Conservation (phyloP, 1,140 invertebrate species). For the Scaptodrosophila lebanonensis region DNA sequence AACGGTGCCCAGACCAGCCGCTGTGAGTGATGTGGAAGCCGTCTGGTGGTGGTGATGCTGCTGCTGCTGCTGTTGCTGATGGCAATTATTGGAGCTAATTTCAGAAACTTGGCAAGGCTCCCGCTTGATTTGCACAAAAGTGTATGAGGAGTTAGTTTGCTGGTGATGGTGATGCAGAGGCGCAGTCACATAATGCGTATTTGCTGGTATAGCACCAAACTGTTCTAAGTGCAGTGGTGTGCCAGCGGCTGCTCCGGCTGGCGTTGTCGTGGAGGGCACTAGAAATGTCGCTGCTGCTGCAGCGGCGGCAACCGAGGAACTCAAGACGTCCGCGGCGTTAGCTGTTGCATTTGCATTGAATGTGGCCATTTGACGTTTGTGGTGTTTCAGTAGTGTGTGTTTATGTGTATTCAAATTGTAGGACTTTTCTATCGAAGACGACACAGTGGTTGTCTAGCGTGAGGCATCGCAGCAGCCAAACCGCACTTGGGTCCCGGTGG, state of each 20-base stretch:
- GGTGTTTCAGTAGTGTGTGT: conserved; percentile 7
- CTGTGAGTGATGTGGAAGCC: conserved; percentile 31
- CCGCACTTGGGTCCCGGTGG: background rate
- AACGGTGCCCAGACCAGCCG: conserved; percentile 34
- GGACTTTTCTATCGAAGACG: conserved; percentile 13
- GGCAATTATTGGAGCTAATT: conserved; percentile 80
- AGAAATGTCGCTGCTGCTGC: conserved; percentile 53
- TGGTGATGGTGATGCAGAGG: conserved; percentile 54
- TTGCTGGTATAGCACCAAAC: conserved; percentile 29
- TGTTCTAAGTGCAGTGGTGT: conserved; percentile 33
- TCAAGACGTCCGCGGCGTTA: conserved; percentile 59
- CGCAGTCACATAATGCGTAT: conserved; percentile 43
- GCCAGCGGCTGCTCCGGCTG: conserved; percentile 14
- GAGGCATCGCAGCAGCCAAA: conserved; percentile 26
- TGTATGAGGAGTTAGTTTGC: conserved; percentile 70
- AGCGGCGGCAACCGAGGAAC: conserved; percentile 49
- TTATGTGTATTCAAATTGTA: conserved; percentile 19
- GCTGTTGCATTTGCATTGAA: conserved; percentile 53
- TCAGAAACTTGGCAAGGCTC: conserved; percentile 83
- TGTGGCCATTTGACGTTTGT: conserved; percentile 54
- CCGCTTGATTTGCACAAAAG: conserved; percentile 80
- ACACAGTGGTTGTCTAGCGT: conserved; percentile 1
- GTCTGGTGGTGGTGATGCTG: conserved; percentile 45
- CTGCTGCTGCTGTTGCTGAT: conserved; percentile 76
- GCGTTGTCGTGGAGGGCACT: conserved; percentile 51